Conservation (phyloP, 2,797 vertebrate genomes). For the Notolabrus celidotus region DNA sequence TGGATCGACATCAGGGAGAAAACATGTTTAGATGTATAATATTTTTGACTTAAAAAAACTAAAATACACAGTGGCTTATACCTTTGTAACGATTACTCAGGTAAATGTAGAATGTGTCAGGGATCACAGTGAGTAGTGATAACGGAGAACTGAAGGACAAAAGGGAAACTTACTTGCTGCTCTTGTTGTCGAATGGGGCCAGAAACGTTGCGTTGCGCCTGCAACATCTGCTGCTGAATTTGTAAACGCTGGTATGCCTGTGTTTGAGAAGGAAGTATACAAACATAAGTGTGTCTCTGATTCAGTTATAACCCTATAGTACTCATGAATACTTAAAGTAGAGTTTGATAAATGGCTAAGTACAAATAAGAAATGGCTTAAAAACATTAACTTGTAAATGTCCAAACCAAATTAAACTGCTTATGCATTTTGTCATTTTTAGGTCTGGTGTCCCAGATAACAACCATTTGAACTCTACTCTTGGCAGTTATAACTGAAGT, state of each 20-base stretch:
- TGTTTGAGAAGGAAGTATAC: conserved; percentile 19
- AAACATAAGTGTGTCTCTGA: neutral
- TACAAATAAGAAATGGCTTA: neutral
- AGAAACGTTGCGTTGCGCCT: conserved; percentile 98
- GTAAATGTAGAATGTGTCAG: no score
- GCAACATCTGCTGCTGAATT: conserved; percentile 99
- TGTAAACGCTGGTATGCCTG: conserved; percentile 99
- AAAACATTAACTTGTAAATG: conserved; percentile 7
- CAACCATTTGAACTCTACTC: no score
- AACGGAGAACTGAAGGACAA: neutral
- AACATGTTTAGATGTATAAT: conserved; percentile 9
- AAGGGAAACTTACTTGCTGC: conserved; percentile 93
- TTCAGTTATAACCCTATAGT: neutral
- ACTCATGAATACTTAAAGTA: neutral
- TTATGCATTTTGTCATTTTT: neutral
- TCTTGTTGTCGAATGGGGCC: conserved; percentile 99
- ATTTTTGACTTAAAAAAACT: neutral
- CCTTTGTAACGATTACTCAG: no score
- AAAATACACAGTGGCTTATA: neutral
- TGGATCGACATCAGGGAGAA: conserved; percentile 68
- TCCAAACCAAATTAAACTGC: neutral
- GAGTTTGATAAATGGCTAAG: neutral
- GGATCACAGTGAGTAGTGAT: no score
- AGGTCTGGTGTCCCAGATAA: neutral
- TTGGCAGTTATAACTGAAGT: neutral